Evolutionary conservation across 2,113 vertebrate genomes (phyloP).

Genomic region (Atherinomorus stipes): DNA sequence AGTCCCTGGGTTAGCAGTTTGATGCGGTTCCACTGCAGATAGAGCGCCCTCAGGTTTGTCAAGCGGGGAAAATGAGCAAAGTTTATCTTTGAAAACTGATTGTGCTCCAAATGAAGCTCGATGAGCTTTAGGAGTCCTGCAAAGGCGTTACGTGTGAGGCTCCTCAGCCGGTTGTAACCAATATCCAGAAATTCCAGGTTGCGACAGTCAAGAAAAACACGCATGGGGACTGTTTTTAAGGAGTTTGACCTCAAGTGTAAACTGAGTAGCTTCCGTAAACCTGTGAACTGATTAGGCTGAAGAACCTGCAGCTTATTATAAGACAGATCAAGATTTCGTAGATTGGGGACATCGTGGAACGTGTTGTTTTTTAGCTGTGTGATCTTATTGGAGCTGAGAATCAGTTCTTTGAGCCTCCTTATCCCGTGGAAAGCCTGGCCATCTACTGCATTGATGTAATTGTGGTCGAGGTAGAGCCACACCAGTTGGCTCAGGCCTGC

Average conservation of each 20-base stretch:
- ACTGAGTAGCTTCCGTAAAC: constrained; percentile 93
- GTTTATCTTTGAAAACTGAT: constrained; percentile 98
- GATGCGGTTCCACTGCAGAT: constrained; percentile 96
- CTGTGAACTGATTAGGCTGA: constrained; percentile 91
- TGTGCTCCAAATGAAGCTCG: constrained; percentile 97
- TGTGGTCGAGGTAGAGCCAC: constrained; percentile 99
- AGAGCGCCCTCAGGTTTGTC: constrained; percentile 93
- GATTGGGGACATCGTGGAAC: constrained; percentile 93
- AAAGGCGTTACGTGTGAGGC: constrained; percentile 94
- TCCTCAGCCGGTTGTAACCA: constrained; percentile 96
- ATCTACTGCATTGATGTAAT: constrained; percentile 93
- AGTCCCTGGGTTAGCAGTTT: constrained; percentile 91
- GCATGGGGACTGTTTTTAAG: constrained; percentile 90
- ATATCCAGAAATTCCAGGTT: constrained; percentile 97
- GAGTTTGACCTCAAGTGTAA: constrained; percentile 96
- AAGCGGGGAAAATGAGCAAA: constrained; percentile 96
- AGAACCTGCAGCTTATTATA: constrained; percentile 95
- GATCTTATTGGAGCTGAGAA: constrained; percentile 97
- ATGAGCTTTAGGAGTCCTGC: constrained; percentile 94
- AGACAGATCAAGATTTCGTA: constrained; percentile 97
- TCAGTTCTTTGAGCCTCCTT: constrained; percentile 94
- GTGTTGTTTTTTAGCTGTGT: constrained; percentile 92
- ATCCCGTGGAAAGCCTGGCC: constrained; percentile 94
- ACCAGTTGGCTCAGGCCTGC: constrained; percentile 94
- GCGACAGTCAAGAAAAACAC: constrained; percentile 95